A percentile compares a stretch with the other conserved stretches of the same genome.
Evolutionary conservation across 2,797 vertebrate genomes (phyloP).

Genomic region (Philypnodon macrostomus): DNA sequence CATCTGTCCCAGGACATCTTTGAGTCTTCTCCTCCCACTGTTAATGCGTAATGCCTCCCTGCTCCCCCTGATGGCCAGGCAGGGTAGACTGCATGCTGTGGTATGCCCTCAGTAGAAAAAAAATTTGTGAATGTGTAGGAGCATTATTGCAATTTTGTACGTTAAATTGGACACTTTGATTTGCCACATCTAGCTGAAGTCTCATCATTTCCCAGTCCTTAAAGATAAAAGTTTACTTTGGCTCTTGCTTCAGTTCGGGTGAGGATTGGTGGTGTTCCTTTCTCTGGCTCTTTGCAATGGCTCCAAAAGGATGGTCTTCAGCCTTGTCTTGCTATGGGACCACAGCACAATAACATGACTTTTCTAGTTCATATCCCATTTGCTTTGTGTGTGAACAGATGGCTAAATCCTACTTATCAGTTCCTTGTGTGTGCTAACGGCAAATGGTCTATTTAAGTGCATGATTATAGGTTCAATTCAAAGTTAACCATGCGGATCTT

Average conservation of each 20-base stretch:
- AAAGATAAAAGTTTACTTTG: constrained; percentile 39
- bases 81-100: constrained; percentile 76
- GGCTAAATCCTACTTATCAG: constrained; percentile 34
- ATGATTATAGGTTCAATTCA: constrained; percentile 50
- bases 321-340: constrained; percentile 37
- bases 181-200: constrained; percentile 59
- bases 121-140: constrained; percentile 73
- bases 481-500: constrained; percentile 41
- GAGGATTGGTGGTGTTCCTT: constrained; percentile 29
- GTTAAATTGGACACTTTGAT: constrained; percentile 53
- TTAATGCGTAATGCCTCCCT: constrained; percentile 64
- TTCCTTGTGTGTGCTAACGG: constrained; percentile 39
- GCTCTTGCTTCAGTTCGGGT: constrained; percentile 26
- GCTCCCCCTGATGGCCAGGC: constrained; percentile 61
- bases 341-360: constrained; percentile 17
- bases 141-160: constrained; percentile 68
- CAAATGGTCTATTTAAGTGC: constrained; percentile 53
- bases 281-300: constrained; percentile 9
- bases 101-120: constrained; percentile 74
- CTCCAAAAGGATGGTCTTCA: constrained; percentile 15
- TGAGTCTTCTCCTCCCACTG: constrained; percentile 71
- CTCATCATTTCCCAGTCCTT: constrained; percentile 27
- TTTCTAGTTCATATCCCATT: constrained; percentile 16
- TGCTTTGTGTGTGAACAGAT: constrained; percentile 25
- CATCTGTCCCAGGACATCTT: constrained; percentile 19